Percentiles rank a stretch among this genome's conserved stretches.
Evolutionary conservation across 2,797 vertebrate genomes (phyloP).

Genomic region (Limosa lapponica): DNA sequence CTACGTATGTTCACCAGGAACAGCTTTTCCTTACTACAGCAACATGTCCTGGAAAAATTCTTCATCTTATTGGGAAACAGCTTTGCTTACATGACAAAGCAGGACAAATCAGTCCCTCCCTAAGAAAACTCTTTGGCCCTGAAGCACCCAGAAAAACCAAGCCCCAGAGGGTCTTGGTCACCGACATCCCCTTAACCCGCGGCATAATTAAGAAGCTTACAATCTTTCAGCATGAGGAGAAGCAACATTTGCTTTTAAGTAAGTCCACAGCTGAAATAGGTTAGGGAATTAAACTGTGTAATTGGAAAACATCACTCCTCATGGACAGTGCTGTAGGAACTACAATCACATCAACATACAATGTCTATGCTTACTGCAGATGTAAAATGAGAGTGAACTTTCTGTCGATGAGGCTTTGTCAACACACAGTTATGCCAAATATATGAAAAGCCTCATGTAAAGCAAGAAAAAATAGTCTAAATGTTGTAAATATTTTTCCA

Average conservation of each 20-base stretch:
- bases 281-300: neutral
- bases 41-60: neutral
- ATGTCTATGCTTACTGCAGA: neutral
- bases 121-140: neutral
- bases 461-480: neutral
- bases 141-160: fast-evolving
- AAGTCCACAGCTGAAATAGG: neutral
- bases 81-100: neutral
- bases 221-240: neutral
- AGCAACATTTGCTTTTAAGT: neutral
- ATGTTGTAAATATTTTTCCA: neutral
- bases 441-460: neutral
- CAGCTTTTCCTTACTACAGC: neutral
- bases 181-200: fast-evolving
- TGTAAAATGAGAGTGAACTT: neutral
- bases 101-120: neutral
- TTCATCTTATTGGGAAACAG: neutral
- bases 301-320: fast-evolving
- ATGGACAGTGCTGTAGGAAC: neutral
- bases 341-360: neutral
- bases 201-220: neutral
- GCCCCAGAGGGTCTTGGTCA: neutral
- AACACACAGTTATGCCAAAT: neutral
- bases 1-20: neutral
- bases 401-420: neutral